Evolutionary conservation across 2,888 invertebrate species (phyloP).

Genomic region (Oscheius sp.): DNA sequence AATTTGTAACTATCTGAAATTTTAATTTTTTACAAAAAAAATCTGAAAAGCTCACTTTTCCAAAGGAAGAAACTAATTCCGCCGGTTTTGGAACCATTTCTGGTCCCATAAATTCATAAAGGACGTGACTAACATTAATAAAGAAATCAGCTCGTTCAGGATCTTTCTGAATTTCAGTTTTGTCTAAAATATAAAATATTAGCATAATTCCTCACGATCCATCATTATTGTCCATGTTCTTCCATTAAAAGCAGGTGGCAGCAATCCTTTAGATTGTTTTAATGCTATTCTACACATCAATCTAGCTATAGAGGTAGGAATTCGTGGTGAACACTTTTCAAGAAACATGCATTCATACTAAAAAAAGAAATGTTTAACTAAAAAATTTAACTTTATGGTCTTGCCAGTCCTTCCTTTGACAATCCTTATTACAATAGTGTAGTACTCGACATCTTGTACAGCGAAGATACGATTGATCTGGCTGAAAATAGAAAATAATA

Average conservation of each 20-base stretch:
- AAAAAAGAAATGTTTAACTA: not conserved
- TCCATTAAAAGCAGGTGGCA: conserved; percentile 28
- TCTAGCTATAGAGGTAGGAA: conserved; percentile 36
- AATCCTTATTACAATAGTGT: conserved; percentile 33
- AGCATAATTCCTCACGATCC: conserved; percentile 23
- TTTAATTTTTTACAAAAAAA: not conserved
- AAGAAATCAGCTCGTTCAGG: conserved; percentile 27
- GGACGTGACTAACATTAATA: conserved; percentile 23
- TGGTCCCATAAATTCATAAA: conserved; percentile 31
- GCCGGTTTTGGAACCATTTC: conserved; percentile 27
- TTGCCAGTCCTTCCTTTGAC: conserved; percentile 36
- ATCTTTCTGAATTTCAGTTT: conserved; percentile 28
- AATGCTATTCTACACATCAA: conserved; percentile 31
- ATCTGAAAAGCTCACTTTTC: conserved; percentile 18
- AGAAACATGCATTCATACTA: conserved; percentile 31
- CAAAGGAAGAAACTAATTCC: conserved; percentile 25
- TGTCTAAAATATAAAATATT: conserved; percentile 18
- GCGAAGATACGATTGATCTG: conserved; percentile 8
- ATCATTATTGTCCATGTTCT: conserved; percentile 25
- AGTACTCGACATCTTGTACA: conserved; percentile 34
- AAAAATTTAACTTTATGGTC: conserved; percentile 29
- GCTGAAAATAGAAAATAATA: not conserved
- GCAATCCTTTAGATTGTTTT: conserved; percentile 13
- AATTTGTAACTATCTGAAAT: conserved; percentile 36
- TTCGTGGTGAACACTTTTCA: conserved; percentile 28